Base-by-base conservation (phyloP, 2,113 vertebrate genomes). In the Alosa alosa region DNA sequence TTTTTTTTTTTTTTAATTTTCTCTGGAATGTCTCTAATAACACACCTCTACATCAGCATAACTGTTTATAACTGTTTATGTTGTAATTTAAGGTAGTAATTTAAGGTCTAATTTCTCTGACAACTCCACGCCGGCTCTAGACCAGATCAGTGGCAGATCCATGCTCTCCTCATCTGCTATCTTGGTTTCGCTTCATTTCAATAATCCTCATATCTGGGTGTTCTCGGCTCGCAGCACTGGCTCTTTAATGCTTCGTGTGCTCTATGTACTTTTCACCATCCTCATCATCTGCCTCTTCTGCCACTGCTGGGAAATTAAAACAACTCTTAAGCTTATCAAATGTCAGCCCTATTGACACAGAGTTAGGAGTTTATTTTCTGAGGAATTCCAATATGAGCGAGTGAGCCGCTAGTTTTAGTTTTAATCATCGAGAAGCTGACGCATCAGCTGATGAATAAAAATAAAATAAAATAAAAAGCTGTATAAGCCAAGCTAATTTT, bases 291-390 rank as follows among this genome's bases (percentile, higher is more conserved):
- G 52, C 68, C n/a, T 84, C 68, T 84, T 44, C 52, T 55, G 44
- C 1, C 83, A 88, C 86, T 82, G 83, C 87, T 87, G 83, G 90
- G 90, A 91, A 89, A 92, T 90, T 88, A 93, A 92, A 91, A 88
- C 89, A 89, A 85, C 82, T 90, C 93, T 94, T 92, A 94, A 93
- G 90, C 90, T 91, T 92, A 91, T 90, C 91, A 93, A 95, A 95
- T 95, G 91, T 93, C 92, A 95, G 86, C 85, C 64, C 84, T 94
- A 82, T 94, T 94, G 94, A 94, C 94, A 91, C 92, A 93, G 91
- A 92, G 90, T 92, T 93, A 91, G 92, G 93, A 89, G 91, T 93
- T 90, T 90, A 91, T 93, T 93, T 93, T 93, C 84, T 88, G 87
- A 47, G 85, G 90, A 84, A 85, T 89, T 93, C 89, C 89, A 91